Conservation (phyloP, 2,797 vertebrate genomes). For the Nasua narica region DNA sequence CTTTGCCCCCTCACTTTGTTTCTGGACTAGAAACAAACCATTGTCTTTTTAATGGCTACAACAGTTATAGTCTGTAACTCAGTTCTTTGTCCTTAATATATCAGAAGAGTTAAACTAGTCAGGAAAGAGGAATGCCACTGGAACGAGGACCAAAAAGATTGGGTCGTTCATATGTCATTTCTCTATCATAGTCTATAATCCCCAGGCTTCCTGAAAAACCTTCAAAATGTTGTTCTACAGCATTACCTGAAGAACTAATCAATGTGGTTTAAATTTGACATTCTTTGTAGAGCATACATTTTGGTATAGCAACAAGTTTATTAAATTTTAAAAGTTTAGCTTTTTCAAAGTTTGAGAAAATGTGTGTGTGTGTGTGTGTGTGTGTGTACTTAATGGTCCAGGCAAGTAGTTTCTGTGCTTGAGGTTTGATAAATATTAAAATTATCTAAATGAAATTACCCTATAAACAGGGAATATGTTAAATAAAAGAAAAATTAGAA, state of each 20-base stretch:
- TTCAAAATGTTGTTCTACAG: neutral
- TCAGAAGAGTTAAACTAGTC: neutral
- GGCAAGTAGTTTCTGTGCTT: neutral
- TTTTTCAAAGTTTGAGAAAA: neutral
- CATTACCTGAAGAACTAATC: neutral
- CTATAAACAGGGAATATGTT: neutral
- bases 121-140: neutral
- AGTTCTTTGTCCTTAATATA: neutral
- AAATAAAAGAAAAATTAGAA: slow-evolving; percentile 9
- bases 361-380: neutral
- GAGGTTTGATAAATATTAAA: slow-evolving; percentile 30
- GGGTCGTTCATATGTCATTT: neutral
- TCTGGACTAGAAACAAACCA: neutral
- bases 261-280: neutral
- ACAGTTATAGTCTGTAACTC: neutral
- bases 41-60: neutral
- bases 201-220: neutral
- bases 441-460: slow-evolving; percentile 33
- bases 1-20: neutral
- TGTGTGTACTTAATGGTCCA: neutral
- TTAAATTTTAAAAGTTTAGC: neutral
- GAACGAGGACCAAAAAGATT: neutral
- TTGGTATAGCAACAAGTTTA: neutral
- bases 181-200: neutral
- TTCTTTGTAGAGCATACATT: neutral